Evolutionary conservation across 2,113 vertebrate genomes (phyloP), one percentile per base, ranked within the genome.

Genomic region (Pangasianodon hypophthalmus): DNA sequence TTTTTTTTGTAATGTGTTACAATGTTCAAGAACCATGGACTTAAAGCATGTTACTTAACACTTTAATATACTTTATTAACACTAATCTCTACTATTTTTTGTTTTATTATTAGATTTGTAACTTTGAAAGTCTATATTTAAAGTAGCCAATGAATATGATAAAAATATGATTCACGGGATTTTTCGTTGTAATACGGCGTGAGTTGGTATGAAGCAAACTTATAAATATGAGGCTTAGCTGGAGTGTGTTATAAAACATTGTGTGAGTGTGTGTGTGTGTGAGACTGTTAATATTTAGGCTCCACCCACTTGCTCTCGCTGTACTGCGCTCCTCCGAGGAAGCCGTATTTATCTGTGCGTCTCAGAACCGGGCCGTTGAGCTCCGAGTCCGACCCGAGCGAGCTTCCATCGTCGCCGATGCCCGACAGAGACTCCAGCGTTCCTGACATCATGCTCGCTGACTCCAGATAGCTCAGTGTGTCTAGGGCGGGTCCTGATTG

Each of bases 311-410:
- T 90, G 13, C 81, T 81, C 9, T 97, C 96, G 6, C 95, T 96
- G 94, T 95, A 97, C 94, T 98, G 98, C 85, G 82, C 95, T 88
- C 97, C 98, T 50, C 97, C 98, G 9, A 98, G 94, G 94, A 98
- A 98, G 91, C 98, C 97, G 41, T 98, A 98, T 92, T 97, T 98
- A 94, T 98, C 97, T 4, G 96, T 97, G 93, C 96, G 97, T 80
- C 95, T 96, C 81, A 96, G 91, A 2, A 96, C 86, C 86, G 96
- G 86, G 52, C 97, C 98, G 14, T 97, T 98, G 92, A 97, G 95
- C 93, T 98, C 97, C 0, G 97, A 98, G 93, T 98, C 98, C 0
- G 98, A 98, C 48, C 97, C 98, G 88, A 98, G 0, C 1, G 97
- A 98, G 94, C 98, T 98, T 84, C 94, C 95, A 62, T 98, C 98